Conservation (phyloP, 1,140 invertebrate genomes). For the Lycorma delicatula region DNA sequence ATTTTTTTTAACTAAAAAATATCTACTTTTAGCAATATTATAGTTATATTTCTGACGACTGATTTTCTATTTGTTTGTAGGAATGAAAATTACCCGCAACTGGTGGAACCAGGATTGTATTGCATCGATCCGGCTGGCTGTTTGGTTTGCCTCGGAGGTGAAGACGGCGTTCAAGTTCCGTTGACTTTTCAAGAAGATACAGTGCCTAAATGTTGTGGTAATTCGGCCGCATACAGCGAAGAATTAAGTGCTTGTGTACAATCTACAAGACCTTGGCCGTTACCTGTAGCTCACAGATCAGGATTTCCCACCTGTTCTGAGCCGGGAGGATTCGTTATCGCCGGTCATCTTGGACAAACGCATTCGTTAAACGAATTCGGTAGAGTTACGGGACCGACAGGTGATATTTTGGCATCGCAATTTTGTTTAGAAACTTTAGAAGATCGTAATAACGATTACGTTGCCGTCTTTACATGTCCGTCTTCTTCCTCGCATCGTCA, state of each 20-base stretch:
- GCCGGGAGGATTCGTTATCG: constrained; percentile 33
- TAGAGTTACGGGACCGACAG: constrained; percentile 32
- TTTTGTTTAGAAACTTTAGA: constrained; percentile 54
- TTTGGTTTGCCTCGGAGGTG: constrained; percentile 45
- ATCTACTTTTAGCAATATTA: no score
- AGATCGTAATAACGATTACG: constrained; percentile 39
- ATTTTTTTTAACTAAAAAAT: no score
- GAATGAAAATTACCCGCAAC: no score
- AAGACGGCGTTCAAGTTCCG: constrained; percentile 16
- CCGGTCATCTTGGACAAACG: constrained; percentile 40
- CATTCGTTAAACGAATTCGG: constrained; percentile 27
- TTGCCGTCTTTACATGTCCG: constrained; percentile 53
- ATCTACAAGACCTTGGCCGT: constrained; percentile 11
- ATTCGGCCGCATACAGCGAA: constrained; percentile 46
- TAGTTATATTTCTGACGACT: no score
- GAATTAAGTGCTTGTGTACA: constrained; percentile 39
- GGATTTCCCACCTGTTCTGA: constrained; percentile 46
- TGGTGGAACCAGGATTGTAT: constrained; percentile 39
- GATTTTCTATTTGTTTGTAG: no score
- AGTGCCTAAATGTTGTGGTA: constrained; percentile 49
- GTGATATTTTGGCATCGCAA: constrained; percentile 38
- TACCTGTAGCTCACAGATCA: constrained; percentile 21
- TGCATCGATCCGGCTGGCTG: constrained; percentile 50
- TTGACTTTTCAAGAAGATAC: constrained; percentile 31
- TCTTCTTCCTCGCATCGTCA: constrained; percentile 40